These are phyloP conservation scores for Drosophila azteca DNA, from an alignment of 1,140 invertebrate species.

Conservation along the genomic window DNA sequence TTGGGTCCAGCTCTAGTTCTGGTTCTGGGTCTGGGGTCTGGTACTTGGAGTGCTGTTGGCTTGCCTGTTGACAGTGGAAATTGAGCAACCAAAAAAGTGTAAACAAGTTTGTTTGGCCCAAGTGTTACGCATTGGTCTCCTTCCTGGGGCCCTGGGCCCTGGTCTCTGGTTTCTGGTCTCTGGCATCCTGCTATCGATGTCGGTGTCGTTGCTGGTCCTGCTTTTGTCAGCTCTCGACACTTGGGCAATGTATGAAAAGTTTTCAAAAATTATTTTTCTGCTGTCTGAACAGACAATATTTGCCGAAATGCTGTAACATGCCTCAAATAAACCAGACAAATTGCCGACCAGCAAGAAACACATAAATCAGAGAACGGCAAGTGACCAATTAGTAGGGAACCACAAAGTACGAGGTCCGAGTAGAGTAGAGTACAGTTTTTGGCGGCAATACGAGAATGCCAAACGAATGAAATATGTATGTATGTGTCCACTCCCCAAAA, in stretches of 20 bases:
- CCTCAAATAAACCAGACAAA: slow-evolving; percentile 69
- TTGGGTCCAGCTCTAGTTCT: no score
- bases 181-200: slow-evolving; percentile 34
- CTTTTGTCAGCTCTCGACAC: slow-evolving; percentile 54
- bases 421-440: not conserved
- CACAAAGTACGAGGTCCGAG: slow-evolving; percentile 11
- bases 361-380: slow-evolving; percentile 58
- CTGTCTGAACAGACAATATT: slow-evolving; percentile 29
- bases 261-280: slow-evolving; percentile 54
- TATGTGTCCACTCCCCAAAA: not conserved
- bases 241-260: slow-evolving; percentile 43
- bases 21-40: no score
- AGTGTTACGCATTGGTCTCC: slow-evolving; percentile 56
- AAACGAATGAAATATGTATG: slow-evolving; percentile 4
- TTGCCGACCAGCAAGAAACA: slow-evolving; percentile 33
- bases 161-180: not conserved
- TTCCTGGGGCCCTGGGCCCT: slow-evolving; percentile 6
- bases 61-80: slow-evolving; percentile 78
- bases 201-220: slow-evolving; percentile 43
- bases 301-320: slow-evolving; percentile 35
- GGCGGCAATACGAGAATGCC: not conserved
- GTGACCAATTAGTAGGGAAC: slow-evolving; percentile 48
- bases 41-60: slow-evolving; percentile 38
- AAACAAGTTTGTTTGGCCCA: slow-evolving; percentile 77
- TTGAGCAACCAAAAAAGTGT: slow-evolving; percentile 81